These are phyloP conservation scores for Sisyra nigra DNA, from an alignment of 2,888 invertebrate species.

Conservation along the genomic window DNA sequence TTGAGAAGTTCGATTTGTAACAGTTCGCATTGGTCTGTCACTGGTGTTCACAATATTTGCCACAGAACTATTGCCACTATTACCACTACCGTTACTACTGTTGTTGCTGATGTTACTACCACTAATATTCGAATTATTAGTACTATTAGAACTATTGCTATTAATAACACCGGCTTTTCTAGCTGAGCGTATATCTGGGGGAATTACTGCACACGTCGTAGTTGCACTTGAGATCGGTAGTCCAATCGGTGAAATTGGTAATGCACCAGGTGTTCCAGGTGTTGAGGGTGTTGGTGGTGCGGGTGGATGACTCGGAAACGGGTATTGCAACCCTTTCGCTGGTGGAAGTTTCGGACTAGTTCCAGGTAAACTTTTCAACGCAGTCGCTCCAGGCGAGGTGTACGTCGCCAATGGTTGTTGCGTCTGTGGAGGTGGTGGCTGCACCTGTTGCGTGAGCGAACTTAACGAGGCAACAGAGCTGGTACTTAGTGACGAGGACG, in stretches of 20 bases:
- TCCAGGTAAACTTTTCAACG: constrained; percentile 8
- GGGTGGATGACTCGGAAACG: constrained; percentile 64
- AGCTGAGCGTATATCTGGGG: background rate
- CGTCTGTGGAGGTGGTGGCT: constrained; percentile 7
- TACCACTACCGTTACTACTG: background rate
- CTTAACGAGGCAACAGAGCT: constrained; percentile 14
- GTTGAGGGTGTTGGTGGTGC: constrained; percentile 15
- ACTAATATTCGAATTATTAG: background rate
- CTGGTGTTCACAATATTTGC: background rate
- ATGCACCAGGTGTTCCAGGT: constrained; percentile 4
- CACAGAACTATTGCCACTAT: background rate
- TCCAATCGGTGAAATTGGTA: constrained; percentile 6
- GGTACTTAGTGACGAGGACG: constrained; percentile 11
- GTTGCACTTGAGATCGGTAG: constrained; percentile 5
- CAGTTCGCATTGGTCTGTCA: constrained; percentile 4
- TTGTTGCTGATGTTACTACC: background rate
- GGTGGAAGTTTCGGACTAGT: constrained; percentile 21
- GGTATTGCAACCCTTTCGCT: constrained; percentile 51
- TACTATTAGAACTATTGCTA: background rate
- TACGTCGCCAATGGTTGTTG: constrained; percentile 1
- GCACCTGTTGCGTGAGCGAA: constrained; percentile 12
- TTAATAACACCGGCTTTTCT: background rate
- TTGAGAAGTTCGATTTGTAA: constrained; percentile 3
- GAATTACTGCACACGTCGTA: constrained; percentile 5
- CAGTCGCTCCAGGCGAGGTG: constrained; percentile 5